Base-by-base conservation (phyloP, 2,113 vertebrate species). In the Silurus glanis region DNA sequence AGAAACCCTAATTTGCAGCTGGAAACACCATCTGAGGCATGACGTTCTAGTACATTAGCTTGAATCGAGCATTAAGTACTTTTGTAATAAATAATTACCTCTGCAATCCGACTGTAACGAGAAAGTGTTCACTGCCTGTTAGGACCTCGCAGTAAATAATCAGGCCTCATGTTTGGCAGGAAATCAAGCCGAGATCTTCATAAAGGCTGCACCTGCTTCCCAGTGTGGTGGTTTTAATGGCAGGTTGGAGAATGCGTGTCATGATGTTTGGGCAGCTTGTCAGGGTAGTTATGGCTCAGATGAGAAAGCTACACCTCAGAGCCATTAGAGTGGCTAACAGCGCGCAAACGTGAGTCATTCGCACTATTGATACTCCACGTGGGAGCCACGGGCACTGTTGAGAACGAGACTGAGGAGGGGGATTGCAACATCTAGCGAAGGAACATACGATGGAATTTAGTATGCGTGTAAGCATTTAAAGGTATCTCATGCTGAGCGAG, bases 91-190 rank as follows among this genome's bases (percentile, higher is more conserved):
- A 56, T 51, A 37, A 85, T 78, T 45, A 71, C 23, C 28, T 17
- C 14, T 13, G 16, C 47, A 82, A 69, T 49, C 51, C 23, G 61
- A 67, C 79, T 55, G 51, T 67, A 67, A 76, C 9, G 16, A 76
- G 83, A 28, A 45, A 9, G 76, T 58, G 83, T 75, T 62, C 69
- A 23, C 7, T 80, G 55, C n/a, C 56, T 56, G 13, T 82, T 75
- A 74, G 19, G 58, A 67, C n/a, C 28, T 84, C n/a, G 62, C 37
- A 64, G 76, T 75, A 75, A 75, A 55, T 79, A 53, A 56, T 49
- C 10, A 74, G 21, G 16, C 47, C 14, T 71, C 37, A 59, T 49
- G 13, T 45, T 64, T 85, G 84, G 76, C 76, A 14, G 16, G 6
- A 59, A 7, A 80, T 80, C 62, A 71, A 59, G 64, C 51, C n/a